phyloP scores from a whole-genome alignment of 2,888 invertebrate species.

The Agrochola litura region DNA sequence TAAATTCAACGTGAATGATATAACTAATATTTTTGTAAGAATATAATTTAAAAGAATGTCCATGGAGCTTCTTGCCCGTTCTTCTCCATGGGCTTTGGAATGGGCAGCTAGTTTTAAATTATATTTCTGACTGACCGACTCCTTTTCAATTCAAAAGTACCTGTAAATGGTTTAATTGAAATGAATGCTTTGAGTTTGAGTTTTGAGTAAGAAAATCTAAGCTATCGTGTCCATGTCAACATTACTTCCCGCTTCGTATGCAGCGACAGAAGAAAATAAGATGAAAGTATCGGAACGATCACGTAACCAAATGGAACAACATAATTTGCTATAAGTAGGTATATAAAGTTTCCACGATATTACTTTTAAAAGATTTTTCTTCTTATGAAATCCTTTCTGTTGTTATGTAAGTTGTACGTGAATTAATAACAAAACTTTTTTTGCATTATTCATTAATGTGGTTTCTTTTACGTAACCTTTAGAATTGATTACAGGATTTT shows the following conservation, averaged over 20 bases:
- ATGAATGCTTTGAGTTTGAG: no score
- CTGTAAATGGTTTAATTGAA: no score
- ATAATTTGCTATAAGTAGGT: conserved; percentile 6
- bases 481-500: not conserved
- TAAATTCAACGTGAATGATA: no score
- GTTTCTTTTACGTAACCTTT: conserved; percentile 2
- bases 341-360: not conserved
- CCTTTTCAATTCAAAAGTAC: no score
- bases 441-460: not conserved
- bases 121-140: no score
- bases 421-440: conserved; percentile 17
- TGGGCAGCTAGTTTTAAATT: no score
- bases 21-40: no score
- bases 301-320: not conserved
- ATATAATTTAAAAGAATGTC: no score
- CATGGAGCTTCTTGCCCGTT: no score
- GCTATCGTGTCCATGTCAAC: not conserved
- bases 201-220: not conserved
- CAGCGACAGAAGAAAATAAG: conserved; percentile 12
- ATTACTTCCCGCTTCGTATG: not conserved
- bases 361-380: not conserved
- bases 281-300: conserved; percentile 25
- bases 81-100: no score
- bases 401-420: not conserved
- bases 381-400: not conserved